These are phyloP conservation scores for Solenodon paradoxus DNA, from an alignment of 2,113 vertebrate species.

Conservation along the genomic window DNA sequence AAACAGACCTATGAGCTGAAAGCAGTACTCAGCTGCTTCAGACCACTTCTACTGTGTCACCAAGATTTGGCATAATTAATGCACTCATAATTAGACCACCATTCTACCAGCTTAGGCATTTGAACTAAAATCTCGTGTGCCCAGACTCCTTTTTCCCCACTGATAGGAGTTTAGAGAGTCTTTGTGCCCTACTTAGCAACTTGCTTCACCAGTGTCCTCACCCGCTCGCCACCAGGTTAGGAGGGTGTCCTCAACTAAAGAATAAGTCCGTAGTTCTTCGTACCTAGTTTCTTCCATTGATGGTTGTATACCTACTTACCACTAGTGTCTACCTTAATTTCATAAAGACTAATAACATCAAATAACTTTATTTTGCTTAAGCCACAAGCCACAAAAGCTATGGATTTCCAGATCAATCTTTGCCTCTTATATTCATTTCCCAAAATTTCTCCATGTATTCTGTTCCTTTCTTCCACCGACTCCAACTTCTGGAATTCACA, in stretches of 20 bases:
- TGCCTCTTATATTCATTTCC: not conserved
- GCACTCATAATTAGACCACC: not conserved
- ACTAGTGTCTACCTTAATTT: not conserved
- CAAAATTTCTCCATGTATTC: not conserved
- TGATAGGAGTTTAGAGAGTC: not conserved
- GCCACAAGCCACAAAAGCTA: not conserved
- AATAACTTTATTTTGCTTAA: slow-evolving; percentile 17
- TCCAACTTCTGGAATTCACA: not conserved
- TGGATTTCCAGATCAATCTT: not conserved
- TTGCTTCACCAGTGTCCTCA: not conserved
- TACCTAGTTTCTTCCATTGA: not conserved
- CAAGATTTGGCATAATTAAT: slow-evolving; percentile 27
- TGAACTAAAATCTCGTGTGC: not conserved
- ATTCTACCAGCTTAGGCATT: not conserved
- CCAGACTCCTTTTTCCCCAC: not conserved
- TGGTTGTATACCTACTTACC: not conserved
- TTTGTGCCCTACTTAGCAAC: not conserved
- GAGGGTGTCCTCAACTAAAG: not conserved
- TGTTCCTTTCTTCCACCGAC: not conserved
- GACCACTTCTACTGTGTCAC: not conserved
- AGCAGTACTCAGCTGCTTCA: not conserved
- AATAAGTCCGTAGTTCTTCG: not conserved
- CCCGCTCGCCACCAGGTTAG: not conserved
- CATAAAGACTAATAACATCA: not conserved
- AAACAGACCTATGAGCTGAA: not conserved